A percentile compares a stretch with the other conserved stretches of the same genome.
Conservation (phyloP, 2,797 vertebrate genomes). For the Tolypeutes matacus region DNA sequence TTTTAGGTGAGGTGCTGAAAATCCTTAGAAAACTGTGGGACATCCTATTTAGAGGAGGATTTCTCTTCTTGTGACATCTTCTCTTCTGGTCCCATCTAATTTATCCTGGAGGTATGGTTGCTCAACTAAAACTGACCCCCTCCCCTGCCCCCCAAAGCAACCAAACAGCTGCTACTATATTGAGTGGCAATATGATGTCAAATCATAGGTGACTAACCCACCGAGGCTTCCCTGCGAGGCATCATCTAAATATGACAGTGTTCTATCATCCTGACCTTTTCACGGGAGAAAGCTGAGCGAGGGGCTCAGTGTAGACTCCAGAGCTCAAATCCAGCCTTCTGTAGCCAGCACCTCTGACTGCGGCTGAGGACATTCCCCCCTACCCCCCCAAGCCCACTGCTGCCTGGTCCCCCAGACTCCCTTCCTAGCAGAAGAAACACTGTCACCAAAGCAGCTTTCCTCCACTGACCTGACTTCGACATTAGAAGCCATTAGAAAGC, state of each 20-base stretch:
- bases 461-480: slow-evolving; percentile 15
- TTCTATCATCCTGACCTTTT: slow-evolving; percentile 89
- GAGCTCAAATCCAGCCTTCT: slow-evolving; percentile 58
- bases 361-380: not conserved
- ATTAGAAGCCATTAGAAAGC: not conserved
- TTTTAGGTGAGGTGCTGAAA: slow-evolving; percentile 68
- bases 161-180: slow-evolving; percentile 89
- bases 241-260: slow-evolving; percentile 89
- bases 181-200: slow-evolving; percentile 88
- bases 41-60: slow-evolving; percentile 58
- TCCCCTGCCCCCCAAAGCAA: slow-evolving; percentile 81
- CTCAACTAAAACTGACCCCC: slow-evolving; percentile 83
- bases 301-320: slow-evolving; percentile 83
- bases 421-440: not conserved
- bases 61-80: slow-evolving; percentile 61
- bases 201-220: slow-evolving; percentile 89
- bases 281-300: slow-evolving; percentile 78
- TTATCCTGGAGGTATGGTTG: slow-evolving; percentile 84
- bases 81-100: slow-evolving; percentile 73
- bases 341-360: slow-evolving; percentile 54
- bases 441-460: not conserved
- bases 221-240: slow-evolving; percentile 86
- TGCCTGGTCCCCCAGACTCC: not conserved
- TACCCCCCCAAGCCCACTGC: too few species aligned
- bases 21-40: slow-evolving; percentile 62